Percentiles rank a stretch among this genome's conserved stretches.
These are phyloP conservation scores for Myopa tessellatipennis DNA, from an alignment of 2,888 invertebrate species.

Conservation along the genomic window DNA sequence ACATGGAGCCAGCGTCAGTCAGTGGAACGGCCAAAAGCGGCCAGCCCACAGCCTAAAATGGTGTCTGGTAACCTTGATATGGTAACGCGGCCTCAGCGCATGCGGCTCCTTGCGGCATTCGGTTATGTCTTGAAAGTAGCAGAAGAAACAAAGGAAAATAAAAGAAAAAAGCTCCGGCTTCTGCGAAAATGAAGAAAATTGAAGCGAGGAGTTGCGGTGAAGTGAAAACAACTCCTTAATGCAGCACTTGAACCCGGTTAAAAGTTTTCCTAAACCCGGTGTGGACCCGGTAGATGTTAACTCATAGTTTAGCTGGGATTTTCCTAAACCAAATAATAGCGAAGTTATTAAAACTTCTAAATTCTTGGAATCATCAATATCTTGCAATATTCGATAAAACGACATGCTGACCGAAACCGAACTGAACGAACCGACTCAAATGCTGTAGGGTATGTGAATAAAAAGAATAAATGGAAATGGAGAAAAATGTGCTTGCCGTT, in stretches of 20 bases:
- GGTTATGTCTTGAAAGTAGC: conserved; percentile 21
- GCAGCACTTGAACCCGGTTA: too few relatives aligned
- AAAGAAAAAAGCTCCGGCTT: neutral
- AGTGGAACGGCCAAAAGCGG: conserved; percentile 25
- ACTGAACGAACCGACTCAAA: neutral
- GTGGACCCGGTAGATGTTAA: too few relatives aligned
- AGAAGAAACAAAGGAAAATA: neutral
- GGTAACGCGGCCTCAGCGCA: neutral
- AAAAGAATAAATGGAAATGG: neutral
- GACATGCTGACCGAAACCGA: too few relatives aligned
- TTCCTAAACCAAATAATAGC: neutral
- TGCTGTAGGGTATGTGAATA: neutral
- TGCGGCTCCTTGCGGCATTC: neutral
- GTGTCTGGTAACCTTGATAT: conserved; percentile 29
- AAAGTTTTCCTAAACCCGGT: too few relatives aligned
- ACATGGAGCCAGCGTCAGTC: conserved; percentile 2
- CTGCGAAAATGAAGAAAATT: neutral
- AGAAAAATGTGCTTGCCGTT: conserved; percentile 24
- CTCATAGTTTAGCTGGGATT: too few relatives aligned
- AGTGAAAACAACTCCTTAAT: neutral
- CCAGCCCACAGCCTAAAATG: conserved; percentile 20
- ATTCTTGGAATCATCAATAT: neutral
- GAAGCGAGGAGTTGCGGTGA: neutral
- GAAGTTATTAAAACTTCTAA: too few relatives aligned
- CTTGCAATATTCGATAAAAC: too few relatives aligned